Percentiles rank a stretch among this genome's conserved stretches.
phyloP scores from a whole-genome alignment of 2,888 invertebrate genomes.

The Polia nebulosa region DNA sequence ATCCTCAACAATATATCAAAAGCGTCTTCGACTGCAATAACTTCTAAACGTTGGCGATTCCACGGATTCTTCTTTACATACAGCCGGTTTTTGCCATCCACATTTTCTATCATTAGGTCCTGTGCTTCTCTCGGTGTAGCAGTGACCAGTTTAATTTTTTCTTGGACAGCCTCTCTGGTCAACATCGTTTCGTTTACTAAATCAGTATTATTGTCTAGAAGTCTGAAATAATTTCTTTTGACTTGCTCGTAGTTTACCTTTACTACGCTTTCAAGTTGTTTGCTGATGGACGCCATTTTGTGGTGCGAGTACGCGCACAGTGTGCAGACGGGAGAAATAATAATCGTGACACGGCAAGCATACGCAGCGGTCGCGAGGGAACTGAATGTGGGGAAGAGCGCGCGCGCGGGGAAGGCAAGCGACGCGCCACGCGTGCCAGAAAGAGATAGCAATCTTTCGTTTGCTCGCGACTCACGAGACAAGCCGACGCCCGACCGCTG shows the following conservation, averaged over 20 bases:
- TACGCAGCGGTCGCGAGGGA: constrained; percentile 23
- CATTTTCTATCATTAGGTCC: neutral
- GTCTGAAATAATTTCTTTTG: constrained; percentile 1
- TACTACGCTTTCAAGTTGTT: neutral
- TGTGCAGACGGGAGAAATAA: neutral
- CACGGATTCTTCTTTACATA: neutral
- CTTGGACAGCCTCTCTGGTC: neutral
- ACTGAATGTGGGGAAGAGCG: constrained; percentile 20
- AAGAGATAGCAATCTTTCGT: constrained; percentile 25
- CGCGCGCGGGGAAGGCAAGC: neutral
- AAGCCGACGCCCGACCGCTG: neutral
- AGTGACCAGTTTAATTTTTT: neutral
- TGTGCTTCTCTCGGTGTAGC: accelerated
- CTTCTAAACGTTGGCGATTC: neutral
- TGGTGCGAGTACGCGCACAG: neutral
- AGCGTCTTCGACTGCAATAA: constrained; percentile 42
- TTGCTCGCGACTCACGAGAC: neutral
- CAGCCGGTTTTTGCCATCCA: constrained; percentile 6
- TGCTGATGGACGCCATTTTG: constrained; percentile 43
- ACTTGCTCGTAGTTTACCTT: constrained; percentile 14
- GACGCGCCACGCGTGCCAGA: neutral
- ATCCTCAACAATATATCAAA: constrained; percentile 24
- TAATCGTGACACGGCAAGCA: neutral
- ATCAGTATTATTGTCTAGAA: neutral
- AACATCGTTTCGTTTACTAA: neutral